phyloP scores from a whole-genome alignment of 2,888 invertebrate genomes.

The Nesidiocoris tenuis region DNA sequence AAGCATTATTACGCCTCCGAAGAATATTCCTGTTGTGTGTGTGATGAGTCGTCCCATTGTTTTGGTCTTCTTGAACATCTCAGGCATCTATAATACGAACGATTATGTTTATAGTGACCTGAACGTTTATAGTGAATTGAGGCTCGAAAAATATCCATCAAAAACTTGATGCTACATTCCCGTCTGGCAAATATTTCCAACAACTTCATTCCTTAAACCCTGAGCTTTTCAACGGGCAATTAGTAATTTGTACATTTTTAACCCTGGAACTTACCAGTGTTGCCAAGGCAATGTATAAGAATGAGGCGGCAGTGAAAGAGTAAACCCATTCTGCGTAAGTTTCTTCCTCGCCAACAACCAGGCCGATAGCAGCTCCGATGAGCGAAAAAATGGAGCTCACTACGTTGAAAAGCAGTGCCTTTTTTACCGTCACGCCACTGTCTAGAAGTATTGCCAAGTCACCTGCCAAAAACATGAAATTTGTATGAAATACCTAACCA shows the following conservation, averaged over 20 bases:
- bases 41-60: conserved; percentile 61
- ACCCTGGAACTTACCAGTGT: conserved; percentile 71
- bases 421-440: conserved; percentile 69
- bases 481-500: too few species aligned
- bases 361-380: conserved; percentile 71
- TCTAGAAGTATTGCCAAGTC: conserved; percentile 75
- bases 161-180: too few species aligned
- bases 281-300: conserved; percentile 76
- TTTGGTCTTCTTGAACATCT: conserved; percentile 59
- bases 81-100: conserved; percentile 55
- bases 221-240: too few species aligned
- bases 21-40: conserved; percentile 66
- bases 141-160: too few species aligned
- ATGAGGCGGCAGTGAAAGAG: conserved; percentile 74
- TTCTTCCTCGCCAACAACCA: conserved; percentile 68
- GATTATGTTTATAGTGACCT: too few species aligned
- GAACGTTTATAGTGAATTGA: too few species aligned
- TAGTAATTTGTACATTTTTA: too few species aligned
- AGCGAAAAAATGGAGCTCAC: conserved; percentile 74
- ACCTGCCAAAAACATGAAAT: conserved; percentile 56
- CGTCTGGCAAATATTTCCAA: too few species aligned
- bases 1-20: conserved; percentile 72
- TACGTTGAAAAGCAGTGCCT: conserved; percentile 71
- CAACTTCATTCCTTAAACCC: too few species aligned
- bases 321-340: conserved; percentile 74